Conservation (phyloP, 1,140 invertebrate species). For the Pogonomyrmex californicus region DNA sequence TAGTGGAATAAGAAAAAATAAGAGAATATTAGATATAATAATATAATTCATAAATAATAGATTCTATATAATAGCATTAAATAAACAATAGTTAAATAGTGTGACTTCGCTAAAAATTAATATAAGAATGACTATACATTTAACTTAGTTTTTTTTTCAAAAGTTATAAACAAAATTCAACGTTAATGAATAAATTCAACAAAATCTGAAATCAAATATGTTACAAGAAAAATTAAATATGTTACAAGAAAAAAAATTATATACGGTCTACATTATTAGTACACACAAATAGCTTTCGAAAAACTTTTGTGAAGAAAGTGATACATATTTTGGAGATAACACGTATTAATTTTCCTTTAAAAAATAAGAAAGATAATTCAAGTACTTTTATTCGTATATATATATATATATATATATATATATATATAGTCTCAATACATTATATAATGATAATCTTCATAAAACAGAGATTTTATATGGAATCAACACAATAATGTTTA, state of each 20-base stretch:
- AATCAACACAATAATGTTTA: slow-evolving; percentile 45
- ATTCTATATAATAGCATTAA: slow-evolving; percentile 19
- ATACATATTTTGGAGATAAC: slow-evolving; percentile 37
- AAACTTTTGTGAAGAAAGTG: slow-evolving; percentile 16
- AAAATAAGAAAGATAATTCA: slow-evolving; percentile 52
- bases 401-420: too few relatives aligned
- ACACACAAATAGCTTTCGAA: neutral
- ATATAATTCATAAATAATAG: slow-evolving; percentile 42
- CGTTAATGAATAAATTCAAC: slow-evolving; percentile 22
- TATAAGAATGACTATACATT: neutral
- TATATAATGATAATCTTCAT: slow-evolving; percentile 42
- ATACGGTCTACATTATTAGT: slow-evolving; percentile 24
- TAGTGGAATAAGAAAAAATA: slow-evolving; percentile 69
- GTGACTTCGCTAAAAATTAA: slow-evolving; percentile 17
- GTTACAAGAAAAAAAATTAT: slow-evolving; percentile 25
- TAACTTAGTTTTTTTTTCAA: neutral
- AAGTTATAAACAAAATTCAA: neutral
- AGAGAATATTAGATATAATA: slow-evolving; percentile 68
- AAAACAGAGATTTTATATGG: slow-evolving; percentile 27
- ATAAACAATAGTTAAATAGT: slow-evolving; percentile 33
- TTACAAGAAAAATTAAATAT: neutral
- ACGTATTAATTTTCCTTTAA: slow-evolving; percentile 39
- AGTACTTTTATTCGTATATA: slow-evolving; percentile 58
- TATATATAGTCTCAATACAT: slow-evolving; percentile 47
- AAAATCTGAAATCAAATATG: slow-evolving; percentile 32